Conservation (phyloP, 2,888 invertebrate genomes). For the Chrysolina americana region DNA sequence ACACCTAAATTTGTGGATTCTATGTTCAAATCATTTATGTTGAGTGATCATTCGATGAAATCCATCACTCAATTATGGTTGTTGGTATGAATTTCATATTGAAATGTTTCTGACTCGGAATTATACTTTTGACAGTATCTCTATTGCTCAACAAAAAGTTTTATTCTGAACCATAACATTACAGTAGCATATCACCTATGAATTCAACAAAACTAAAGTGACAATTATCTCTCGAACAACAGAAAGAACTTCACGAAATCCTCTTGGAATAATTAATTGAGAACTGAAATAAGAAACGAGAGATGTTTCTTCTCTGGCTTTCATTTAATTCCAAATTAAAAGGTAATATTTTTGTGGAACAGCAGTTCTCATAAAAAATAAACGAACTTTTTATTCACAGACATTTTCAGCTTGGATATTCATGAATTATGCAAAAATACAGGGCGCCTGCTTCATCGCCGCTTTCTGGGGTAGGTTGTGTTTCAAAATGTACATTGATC, state of each 20-base stretch:
- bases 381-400: constrained; percentile 20
- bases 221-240: constrained; percentile 32
- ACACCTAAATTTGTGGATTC: too few species aligned
- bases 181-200: constrained; percentile 3
- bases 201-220: constrained; percentile 4
- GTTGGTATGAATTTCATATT: too few species aligned
- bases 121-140: too few species aligned
- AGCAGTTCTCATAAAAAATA: constrained; percentile 22
- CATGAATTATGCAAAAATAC: constrained; percentile 21
- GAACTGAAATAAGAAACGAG: constrained; percentile 39
- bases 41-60: too few species aligned
- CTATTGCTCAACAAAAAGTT: too few species aligned
- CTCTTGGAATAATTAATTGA: constrained; percentile 40
- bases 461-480: constrained; percentile 6
- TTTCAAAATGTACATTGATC: background rate
- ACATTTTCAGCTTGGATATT: constrained; percentile 21
- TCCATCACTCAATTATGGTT: too few species aligned
- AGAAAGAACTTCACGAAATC: constrained; percentile 41
- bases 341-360: constrained; percentile 29
- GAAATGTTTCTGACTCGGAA: too few species aligned
- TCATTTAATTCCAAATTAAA: constrained; percentile 41
- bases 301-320: constrained; percentile 38
- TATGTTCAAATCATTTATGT: too few species aligned
- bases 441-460: constrained; percentile 1
- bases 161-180: background rate